Percentiles rank a stretch among this genome's conserved stretches.
Evolutionary conservation across 2,888 invertebrate species (phyloP).

Genomic region (Ecliptopera silaceata): DNA sequence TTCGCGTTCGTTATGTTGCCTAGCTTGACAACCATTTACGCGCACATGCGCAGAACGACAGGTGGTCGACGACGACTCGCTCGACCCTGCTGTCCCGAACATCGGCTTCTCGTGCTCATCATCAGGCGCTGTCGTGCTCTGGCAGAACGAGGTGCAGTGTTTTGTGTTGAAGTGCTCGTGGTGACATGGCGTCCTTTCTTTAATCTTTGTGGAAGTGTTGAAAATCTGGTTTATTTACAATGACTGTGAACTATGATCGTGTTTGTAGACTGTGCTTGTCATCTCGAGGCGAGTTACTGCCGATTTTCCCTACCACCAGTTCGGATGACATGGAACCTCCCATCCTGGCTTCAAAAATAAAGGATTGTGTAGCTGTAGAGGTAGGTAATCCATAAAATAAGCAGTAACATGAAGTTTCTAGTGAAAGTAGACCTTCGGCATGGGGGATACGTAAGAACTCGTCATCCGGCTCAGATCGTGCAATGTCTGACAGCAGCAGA

Average conservation of each 20-base stretch:
- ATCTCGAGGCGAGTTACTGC: conserved; percentile 83
- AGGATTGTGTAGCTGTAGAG: conserved; percentile 85
- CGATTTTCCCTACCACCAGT: conserved; percentile 84
- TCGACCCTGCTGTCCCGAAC: conserved; percentile 80
- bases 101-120: conserved; percentile 83
- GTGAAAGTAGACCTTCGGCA: conserved; percentile 81
- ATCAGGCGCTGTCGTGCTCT: conserved; percentile 83
- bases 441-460: conserved; percentile 68
- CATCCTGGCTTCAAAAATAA: conserved; percentile 85
- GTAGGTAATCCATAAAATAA: conserved; percentile 78
- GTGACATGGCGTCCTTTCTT: conserved; percentile 81
- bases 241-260: conserved; percentile 81
- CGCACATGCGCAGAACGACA: conserved; percentile 84
- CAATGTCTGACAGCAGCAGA: conserved; percentile 80
- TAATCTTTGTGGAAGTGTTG: conserved; percentile 66
- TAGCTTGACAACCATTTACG: conserved; percentile 68
- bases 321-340: conserved; percentile 78
- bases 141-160: conserved; percentile 81
- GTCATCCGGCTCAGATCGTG: conserved; percentile 79
- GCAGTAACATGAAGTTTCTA: conserved; percentile 64
- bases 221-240: conserved; percentile 78
- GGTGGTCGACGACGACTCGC: conserved; percentile 82
- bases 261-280: conserved; percentile 86
- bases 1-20: conserved; percentile 66
- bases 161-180: conserved; percentile 81